phyloP scores from a whole-genome alignment of 2,888 invertebrate genomes.

The Diaphora mendica region DNA sequence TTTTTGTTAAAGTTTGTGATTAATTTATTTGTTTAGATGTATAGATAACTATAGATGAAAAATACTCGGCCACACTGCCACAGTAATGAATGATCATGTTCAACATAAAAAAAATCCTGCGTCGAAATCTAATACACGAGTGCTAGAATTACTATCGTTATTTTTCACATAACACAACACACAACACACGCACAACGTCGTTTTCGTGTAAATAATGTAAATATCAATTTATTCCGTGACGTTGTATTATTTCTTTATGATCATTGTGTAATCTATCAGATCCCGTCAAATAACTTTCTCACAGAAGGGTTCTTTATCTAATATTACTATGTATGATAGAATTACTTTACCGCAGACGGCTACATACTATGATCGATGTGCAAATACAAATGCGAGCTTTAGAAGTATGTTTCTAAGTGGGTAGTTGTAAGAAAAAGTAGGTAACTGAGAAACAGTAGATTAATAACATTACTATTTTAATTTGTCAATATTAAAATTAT shows the following conservation, averaged over 20 bases:
- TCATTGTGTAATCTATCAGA: neutral
- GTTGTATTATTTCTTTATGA: neutral
- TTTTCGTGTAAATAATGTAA: neutral
- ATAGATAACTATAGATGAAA: too few relatives aligned
- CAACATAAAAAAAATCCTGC: too few relatives aligned
- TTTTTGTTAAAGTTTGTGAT: too few relatives aligned
- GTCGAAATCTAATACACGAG: too few relatives aligned
- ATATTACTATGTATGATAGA: neutral
- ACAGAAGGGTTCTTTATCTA: neutral
- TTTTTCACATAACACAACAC: neutral
- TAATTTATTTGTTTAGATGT: too few relatives aligned
- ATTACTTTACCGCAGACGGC: neutral
- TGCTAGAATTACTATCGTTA: neutral
- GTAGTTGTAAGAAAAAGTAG: neutral
- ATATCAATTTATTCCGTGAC: neutral
- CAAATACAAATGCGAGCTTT: neutral
- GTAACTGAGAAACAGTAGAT: neutral
- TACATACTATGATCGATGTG: neutral
- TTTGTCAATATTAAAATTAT: too few relatives aligned
- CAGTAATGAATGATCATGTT: too few relatives aligned
- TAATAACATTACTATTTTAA: too few relatives aligned
- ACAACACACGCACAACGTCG: too few relatives aligned
- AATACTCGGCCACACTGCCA: too few relatives aligned
- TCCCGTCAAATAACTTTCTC: slow-evolving; percentile 1
- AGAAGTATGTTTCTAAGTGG: neutral